These are phyloP conservation scores for Oncopodura yosiiana DNA, from an alignment of 1,140 invertebrate genomes.

Conservation along the genomic window DNA sequence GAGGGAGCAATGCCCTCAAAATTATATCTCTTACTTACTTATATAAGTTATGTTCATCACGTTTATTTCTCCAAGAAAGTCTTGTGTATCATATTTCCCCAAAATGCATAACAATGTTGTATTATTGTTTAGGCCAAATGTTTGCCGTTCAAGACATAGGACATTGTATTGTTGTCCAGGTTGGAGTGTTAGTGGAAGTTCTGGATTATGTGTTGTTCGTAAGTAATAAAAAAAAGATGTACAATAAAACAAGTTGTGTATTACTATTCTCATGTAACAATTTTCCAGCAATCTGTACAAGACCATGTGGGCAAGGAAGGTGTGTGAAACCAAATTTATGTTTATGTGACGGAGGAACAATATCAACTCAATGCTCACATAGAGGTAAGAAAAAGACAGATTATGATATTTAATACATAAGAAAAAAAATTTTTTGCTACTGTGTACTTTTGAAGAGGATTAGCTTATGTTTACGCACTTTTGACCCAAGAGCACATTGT, in stretches of 20 bases:
- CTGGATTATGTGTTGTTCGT: conserved; percentile 68
- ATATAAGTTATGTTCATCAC: background rate
- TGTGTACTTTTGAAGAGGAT: no score
- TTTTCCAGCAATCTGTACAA: conserved; percentile 61
- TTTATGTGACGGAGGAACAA: conserved; percentile 56
- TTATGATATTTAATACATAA: background rate
- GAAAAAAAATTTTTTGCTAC: no score
- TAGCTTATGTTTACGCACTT: no score
- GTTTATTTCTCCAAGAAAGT: background rate
- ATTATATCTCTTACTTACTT: background rate
- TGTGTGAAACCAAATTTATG: conserved; percentile 76
- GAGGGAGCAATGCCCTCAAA: background rate
- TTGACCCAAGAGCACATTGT: no score
- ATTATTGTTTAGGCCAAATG: conserved; percentile 57
- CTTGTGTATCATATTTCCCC: background rate
- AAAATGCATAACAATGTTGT: background rate
- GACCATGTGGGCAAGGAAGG: conserved; percentile 56
- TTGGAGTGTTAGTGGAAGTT: conserved; percentile 60
- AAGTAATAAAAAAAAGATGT: conserved; percentile 46
- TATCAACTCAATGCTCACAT: conserved; percentile 40
- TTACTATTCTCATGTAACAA: background rate
- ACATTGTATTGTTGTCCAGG: conserved; percentile 73
- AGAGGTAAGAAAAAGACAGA: conserved; percentile 34
- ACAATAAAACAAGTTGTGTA: background rate
- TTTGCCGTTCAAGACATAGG: conserved; percentile 57